Evolutionary conservation across 2,888 invertebrate genomes (phyloP).

Genomic region (Chalcosyrphus nemorum): DNA sequence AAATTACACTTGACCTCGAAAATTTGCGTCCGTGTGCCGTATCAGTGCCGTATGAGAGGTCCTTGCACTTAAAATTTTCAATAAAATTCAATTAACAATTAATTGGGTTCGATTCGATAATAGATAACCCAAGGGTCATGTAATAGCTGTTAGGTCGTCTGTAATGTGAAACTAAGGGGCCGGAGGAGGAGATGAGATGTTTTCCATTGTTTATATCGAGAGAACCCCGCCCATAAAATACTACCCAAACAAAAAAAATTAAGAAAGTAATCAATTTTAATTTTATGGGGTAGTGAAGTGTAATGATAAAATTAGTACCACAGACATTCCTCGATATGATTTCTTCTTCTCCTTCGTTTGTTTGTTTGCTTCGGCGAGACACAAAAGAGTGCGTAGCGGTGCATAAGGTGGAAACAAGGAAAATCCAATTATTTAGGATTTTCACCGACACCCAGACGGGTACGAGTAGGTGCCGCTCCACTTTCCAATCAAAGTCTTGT

Average conservation of each 20-base stretch:
- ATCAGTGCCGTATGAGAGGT: not conserved
- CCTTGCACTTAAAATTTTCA: constrained; percentile 2
- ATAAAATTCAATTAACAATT: constrained; percentile 15
- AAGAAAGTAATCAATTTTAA: constrained; percentile 34
- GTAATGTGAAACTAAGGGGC: not conserved
- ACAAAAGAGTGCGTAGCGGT: not conserved
- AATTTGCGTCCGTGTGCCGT: not conserved
- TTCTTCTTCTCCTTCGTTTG: not conserved
- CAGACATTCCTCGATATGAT: not conserved
- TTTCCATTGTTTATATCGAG: constrained; percentile 53
- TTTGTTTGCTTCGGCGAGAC: constrained; percentile 24
- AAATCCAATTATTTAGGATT: constrained; percentile 22
- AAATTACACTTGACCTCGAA: constrained; percentile 16
- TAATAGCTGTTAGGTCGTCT: not conserved
- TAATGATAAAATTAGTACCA: constrained; percentile 14
- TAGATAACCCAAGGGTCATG: constrained; percentile 23
- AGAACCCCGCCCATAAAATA: constrained; percentile 65
- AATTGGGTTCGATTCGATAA: constrained; percentile 9
- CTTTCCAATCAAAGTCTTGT: not conserved
- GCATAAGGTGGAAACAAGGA: not conserved
- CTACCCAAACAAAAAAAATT: constrained; percentile 14
- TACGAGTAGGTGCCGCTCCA: not conserved
- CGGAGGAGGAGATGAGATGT: constrained; percentile 2
- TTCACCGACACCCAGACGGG: not conserved
- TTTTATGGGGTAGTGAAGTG: constrained; percentile 19